Conservation (phyloP, 2,888 invertebrate species). For the Drosophila nigricruria region DNA sequence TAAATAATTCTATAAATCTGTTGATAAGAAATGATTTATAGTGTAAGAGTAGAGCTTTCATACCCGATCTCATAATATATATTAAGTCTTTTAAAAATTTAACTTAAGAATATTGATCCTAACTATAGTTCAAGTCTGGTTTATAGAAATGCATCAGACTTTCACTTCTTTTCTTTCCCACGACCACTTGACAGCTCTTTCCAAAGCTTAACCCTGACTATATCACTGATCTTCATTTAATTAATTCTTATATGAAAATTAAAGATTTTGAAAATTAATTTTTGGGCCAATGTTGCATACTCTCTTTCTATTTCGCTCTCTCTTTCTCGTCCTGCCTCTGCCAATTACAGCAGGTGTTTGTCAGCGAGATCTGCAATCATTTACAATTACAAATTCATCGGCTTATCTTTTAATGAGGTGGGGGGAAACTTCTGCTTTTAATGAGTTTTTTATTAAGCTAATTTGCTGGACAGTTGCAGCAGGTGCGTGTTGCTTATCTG, state of each 20-base stretch:
- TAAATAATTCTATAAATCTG: no score
- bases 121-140: not conserved
- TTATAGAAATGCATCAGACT: not conserved
- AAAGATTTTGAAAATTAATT: conserved; percentile 14
- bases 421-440: conserved; percentile 30
- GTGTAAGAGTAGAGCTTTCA: no score
- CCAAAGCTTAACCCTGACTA: no score
- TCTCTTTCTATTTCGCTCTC: not conserved
- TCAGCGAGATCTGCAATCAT: conserved; percentile 28
- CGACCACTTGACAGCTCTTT: not conserved
- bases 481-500: conserved; percentile 53
- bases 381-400: conserved; percentile 41
- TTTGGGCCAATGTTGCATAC: not conserved
- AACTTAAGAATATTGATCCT: no score
- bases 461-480: conserved; percentile 46
- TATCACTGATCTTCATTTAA: not conserved
- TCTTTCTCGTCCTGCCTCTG: not conserved
- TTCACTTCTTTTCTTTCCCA: not conserved
- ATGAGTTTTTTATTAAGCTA: conserved; percentile 58
- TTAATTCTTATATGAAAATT: not conserved
- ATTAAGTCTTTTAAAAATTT: no score
- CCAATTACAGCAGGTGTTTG: conserved; percentile 19
- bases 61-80: no score
- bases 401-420: conserved; percentile 43
- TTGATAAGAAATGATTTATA: no score